Percentiles rank a stretch among this genome's conserved stretches.
These are phyloP conservation scores for Numenius arquata DNA, from an alignment of 2,113 vertebrate genomes.

Conservation along the genomic window DNA sequence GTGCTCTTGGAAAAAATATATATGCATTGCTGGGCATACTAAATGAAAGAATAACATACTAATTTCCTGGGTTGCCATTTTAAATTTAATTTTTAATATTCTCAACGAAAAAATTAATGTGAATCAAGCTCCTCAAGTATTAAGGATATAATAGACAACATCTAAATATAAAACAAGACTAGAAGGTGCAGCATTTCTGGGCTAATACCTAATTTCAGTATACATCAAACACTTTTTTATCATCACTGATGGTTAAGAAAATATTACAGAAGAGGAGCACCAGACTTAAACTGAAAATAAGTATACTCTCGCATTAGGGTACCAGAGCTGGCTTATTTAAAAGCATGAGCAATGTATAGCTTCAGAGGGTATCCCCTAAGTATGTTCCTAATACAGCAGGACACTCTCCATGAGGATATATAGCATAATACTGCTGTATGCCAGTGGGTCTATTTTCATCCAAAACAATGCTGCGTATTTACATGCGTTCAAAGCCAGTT, in stretches of 20 bases:
- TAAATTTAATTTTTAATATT: background rate
- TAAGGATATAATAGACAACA: background rate
- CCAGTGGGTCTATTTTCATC: background rate
- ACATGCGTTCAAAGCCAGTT: background rate
- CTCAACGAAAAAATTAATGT: background rate
- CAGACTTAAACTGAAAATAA: background rate
- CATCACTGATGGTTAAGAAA: background rate
- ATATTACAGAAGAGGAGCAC: background rate
- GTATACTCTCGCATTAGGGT: background rate
- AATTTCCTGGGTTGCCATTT: background rate
- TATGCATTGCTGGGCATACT: background rate
- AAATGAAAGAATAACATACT: background rate
- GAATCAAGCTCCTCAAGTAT: background rate
- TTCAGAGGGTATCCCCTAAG: background rate
- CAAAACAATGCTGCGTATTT: fast-evolving
- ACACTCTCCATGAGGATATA: background rate
- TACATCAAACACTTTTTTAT: background rate
- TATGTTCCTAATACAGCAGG: background rate
- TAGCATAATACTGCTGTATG: fast-evolving
- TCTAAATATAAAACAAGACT: background rate
- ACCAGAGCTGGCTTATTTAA: background rate
- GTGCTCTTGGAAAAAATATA: background rate
- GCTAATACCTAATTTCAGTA: background rate
- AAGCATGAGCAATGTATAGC: background rate
- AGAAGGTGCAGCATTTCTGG: background rate